A percentile compares a stretch with the other conserved stretches of the same genome.
Conservation (phyloP, 2,113 vertebrate genomes). For the Rhadina sibilatrix region DNA sequence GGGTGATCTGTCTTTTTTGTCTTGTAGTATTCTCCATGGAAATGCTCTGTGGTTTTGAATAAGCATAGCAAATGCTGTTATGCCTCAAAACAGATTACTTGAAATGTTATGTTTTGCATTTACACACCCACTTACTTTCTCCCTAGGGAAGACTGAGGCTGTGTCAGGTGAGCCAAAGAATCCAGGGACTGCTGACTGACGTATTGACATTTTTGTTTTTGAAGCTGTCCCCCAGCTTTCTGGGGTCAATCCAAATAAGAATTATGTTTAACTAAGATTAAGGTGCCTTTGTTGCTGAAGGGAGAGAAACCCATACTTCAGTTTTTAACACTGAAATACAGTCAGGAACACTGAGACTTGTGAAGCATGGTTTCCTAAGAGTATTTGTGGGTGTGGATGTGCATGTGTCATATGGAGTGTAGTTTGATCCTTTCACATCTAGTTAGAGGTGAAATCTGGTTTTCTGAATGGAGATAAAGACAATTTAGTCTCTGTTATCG, state of each 20-base stretch:
- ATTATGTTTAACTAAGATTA: not conserved
- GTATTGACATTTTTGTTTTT: not conserved
- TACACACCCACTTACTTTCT: not conserved
- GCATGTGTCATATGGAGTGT: not conserved
- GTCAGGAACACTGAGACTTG: not conserved
- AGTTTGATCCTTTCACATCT: not conserved
- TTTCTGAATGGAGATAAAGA: not conserved
- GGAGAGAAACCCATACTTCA: not conserved
- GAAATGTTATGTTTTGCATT: not conserved
- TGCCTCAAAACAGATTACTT: not conserved
- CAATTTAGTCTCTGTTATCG: not conserved
- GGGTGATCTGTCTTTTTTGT: constrained; percentile 2
- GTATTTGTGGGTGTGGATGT: not conserved
- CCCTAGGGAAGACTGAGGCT: not conserved
- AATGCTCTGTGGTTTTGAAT: not conserved
- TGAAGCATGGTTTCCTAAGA: not conserved
- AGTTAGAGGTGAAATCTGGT: not conserved
- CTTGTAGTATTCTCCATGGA: not conserved
- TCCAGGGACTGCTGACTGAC: not conserved
- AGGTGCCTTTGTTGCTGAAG: not conserved
- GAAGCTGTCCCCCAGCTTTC: not conserved
- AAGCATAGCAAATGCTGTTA: constrained; percentile 5
- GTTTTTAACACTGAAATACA: not conserved
- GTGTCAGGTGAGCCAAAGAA: not conserved
- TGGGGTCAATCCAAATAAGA: not conserved